A percentile compares a stretch with the other conserved stretches of the same genome.
Conservation (phyloP, 1,140 invertebrate genomes). For the Tetramorium alpestre region DNA sequence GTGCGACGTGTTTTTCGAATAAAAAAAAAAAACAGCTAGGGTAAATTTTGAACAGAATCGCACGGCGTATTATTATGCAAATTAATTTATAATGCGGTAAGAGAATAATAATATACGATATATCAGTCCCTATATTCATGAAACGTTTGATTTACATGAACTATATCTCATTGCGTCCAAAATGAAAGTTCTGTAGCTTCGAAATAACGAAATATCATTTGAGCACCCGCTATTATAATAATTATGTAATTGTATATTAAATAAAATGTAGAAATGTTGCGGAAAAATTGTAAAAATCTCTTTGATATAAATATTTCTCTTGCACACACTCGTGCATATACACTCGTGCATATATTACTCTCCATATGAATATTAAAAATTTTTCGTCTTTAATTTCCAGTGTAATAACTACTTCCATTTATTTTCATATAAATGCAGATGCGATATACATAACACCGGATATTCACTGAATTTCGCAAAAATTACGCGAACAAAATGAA, state of each 20-base stretch:
- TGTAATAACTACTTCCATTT: not conserved
- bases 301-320: not conserved
- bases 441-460: not conserved
- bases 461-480: not conserved
- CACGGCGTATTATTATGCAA: constrained; percentile 41
- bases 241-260: constrained; percentile 2
- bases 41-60: not conserved
- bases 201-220: constrained; percentile 27
- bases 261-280: constrained; percentile 3
- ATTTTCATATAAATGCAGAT: constrained; percentile 11
- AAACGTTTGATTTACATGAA: constrained; percentile 47
- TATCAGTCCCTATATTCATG: constrained; percentile 34
- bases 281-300: not conserved
- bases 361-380: not conserved
- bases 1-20: not conserved
- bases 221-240: not conserved
- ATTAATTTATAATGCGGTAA: constrained; percentile 50
- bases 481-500: not conserved
- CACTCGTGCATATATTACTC: not conserved
- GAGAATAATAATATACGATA: constrained; percentile 42
- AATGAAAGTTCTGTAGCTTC: constrained; percentile 4
- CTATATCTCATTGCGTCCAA: not conserved
- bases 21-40: not conserved
- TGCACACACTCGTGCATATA: too few species aligned
- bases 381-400: not conserved